Base-by-base conservation (phyloP, 2,113 vertebrate species). In the Cygnus buccinator region DNA sequence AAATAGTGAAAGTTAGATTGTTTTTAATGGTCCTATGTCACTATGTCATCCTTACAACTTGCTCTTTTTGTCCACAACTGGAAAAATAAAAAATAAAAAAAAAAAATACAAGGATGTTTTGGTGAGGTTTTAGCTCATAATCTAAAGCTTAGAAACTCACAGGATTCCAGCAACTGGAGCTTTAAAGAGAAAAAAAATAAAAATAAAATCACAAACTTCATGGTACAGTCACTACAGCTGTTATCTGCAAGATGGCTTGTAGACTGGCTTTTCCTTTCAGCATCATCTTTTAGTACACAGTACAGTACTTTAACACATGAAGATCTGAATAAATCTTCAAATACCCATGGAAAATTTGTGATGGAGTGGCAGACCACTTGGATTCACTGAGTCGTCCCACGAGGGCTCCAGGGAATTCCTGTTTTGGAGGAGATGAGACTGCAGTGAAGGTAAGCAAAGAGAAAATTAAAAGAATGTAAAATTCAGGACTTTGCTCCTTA, bases 1-100 rank as follows among this genome's bases (percentile, higher is more conserved):
- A 65, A 48, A 13, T 20, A 25, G 35, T 3, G 50, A 10, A 77
- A 84, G 5, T 20, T 1, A 29, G 21, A 31, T 35, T 0, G 0
- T 3, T 80, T 83, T 70, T 89, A 8, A 25, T 21, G 46, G 6
- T 20, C 4, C 12, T 70, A 19, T 81, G 46, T 33, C 9, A 5
- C 12, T 70, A 19, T 81, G 46, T 33, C 9, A 5, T 7, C 43
- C 22, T 11, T 46, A 28, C 10, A 61, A 33, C 8, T 52, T 59
- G 6, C 39, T 0, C 3, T 20, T 65, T 79, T 58, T 10, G 9
- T 13, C 21, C 11, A 2, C 15, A 80, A 70, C 15, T 31, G 5
- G 15, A 35, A 75, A 43, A 70, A 23, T 6, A 41, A 61, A 22
- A 6, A 44, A 44, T 17, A 6, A 44, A 44, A 44, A 18, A 18